Conservation (phyloP, 1,140 invertebrate genomes). For the Lysiphlebus fabarum region DNA sequence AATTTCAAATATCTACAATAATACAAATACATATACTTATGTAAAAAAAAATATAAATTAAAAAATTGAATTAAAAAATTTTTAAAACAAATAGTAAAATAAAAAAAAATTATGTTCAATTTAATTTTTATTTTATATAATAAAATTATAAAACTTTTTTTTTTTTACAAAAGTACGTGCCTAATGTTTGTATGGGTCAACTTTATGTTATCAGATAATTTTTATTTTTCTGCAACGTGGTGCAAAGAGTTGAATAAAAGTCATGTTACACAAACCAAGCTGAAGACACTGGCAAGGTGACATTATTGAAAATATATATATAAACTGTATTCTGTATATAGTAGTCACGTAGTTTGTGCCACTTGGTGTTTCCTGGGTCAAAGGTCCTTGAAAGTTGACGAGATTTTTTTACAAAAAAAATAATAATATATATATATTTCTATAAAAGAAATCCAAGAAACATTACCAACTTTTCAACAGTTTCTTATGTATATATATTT, state of each 20-base stretch:
- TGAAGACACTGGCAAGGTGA: neutral
- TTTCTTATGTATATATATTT: too few relatives aligned
- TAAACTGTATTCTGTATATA: too few relatives aligned
- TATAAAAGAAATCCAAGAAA: too few relatives aligned
- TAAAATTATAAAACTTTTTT: too few relatives aligned
- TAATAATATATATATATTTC: too few relatives aligned
- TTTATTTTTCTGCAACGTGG: neutral
- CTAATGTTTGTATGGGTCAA: neutral
- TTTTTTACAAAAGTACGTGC: slow-evolving; percentile 8
- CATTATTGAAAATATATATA: neutral
- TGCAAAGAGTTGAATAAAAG: neutral
- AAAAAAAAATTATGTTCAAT: too few relatives aligned
- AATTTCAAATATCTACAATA: slow-evolving; percentile 2
- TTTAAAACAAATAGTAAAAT: too few relatives aligned
- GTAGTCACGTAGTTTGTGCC: slow-evolving; percentile 12
- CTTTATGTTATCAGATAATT: neutral
- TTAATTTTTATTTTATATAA: too few relatives aligned
- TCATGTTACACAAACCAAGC: slow-evolving; percentile 1
- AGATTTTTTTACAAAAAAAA: slow-evolving; percentile 12
- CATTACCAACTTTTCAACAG: too few relatives aligned
- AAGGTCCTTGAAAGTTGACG: slow-evolving; percentile 15
- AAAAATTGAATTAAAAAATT: too few relatives aligned
- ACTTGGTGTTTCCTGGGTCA: slow-evolving; percentile 12
- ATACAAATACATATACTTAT: too few relatives aligned
- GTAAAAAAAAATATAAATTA: too few relatives aligned